Evolutionary conservation across 2,888 invertebrate species (phyloP).

Genomic region (Entomobrya proxima): DNA sequence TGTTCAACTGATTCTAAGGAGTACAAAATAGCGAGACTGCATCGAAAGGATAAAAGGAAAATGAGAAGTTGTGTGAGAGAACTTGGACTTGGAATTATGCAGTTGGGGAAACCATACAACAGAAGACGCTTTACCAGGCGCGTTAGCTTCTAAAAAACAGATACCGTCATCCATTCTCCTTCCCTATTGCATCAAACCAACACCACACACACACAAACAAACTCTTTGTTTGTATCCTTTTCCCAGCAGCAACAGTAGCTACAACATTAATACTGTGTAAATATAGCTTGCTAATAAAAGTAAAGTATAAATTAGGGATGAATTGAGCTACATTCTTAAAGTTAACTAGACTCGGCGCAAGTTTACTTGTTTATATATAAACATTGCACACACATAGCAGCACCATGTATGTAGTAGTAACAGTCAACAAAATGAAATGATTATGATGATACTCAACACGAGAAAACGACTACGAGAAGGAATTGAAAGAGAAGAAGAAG

Average conservation of each 20-base stretch:
- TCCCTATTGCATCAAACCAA: too few relatives aligned
- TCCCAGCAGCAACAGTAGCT: background rate
- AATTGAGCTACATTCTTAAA: conserved; percentile 6
- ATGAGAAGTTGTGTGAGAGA: conserved; percentile 59
- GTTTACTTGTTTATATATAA: background rate
- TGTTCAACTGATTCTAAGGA: background rate
- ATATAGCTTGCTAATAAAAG: background rate
- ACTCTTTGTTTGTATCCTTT: conserved; percentile 30
- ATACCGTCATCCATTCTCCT: conserved; percentile 14
- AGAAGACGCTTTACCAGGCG: conserved; percentile 6
- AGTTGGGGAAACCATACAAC: conserved; percentile 27
- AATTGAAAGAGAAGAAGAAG: conserved; percentile 17
- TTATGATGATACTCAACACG: background rate
- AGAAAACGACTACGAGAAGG: conserved; percentile 3
- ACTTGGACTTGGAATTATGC: conserved; percentile 5
- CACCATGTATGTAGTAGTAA: background rate
- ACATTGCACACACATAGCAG: background rate
- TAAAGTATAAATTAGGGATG: conserved; percentile 18
- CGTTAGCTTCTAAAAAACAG: too few relatives aligned
- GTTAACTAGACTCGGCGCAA: background rate
- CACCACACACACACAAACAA: too few relatives aligned
- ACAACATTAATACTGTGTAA: background rate
- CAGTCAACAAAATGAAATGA: background rate
- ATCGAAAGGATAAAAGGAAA: conserved; percentile 38
- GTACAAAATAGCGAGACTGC: background rate